Evolutionary conservation across 2,888 invertebrate species (phyloP), one percentile per base, ranked within the genome.

Genomic region (Auanema freiburgensis): DNA sequence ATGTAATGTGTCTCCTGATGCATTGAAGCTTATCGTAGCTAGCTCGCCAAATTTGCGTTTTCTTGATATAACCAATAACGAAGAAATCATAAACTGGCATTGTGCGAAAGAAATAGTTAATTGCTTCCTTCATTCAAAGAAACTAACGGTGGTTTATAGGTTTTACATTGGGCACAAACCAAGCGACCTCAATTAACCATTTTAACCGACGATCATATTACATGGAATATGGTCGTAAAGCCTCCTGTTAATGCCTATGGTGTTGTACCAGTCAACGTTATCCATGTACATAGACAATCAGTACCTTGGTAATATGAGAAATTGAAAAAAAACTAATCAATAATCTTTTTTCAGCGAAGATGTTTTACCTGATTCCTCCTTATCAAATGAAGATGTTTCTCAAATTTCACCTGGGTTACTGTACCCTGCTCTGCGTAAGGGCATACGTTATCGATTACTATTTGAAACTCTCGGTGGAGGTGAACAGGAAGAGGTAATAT

Each of bases 11-110:
- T 59, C 58, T 8, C 59, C 67, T 10, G 65, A 62, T 25, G 25
- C 68, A 10, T 59, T 74, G 3, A 11, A 66, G 16, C 40, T 66
- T 1, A 42, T 71, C 5, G 41, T 71, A n/a, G 18, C 59, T 18
- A 54, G 18, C 42, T 67, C 54, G 14, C 63, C 43, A 16, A 46
- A 56, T 41, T 59, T 69, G 25, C 63, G 58, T 11, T 50, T 67
- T 12, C 61, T 68, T 40, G 76, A 76, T 52, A 63, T 76, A 16
- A 67, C 70, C n/a, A 67, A 56, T 46, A 76, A 72, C 55, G 43
- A 62, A 23, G 50, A 65, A 14, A 49, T 66, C 16, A n/a, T 60
- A 23, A 67, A 61, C 51, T 61, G 57, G 60, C 51, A 63, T n/a
- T 42, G 54, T 10, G 69, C 69, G 1, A 23, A 57, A 16, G 33